A percentile compares a stretch with the other conserved stretches of the same genome.
Evolutionary conservation across 2,113 vertebrate species (phyloP).

Genomic region (Nerophis ophidion): DNA sequence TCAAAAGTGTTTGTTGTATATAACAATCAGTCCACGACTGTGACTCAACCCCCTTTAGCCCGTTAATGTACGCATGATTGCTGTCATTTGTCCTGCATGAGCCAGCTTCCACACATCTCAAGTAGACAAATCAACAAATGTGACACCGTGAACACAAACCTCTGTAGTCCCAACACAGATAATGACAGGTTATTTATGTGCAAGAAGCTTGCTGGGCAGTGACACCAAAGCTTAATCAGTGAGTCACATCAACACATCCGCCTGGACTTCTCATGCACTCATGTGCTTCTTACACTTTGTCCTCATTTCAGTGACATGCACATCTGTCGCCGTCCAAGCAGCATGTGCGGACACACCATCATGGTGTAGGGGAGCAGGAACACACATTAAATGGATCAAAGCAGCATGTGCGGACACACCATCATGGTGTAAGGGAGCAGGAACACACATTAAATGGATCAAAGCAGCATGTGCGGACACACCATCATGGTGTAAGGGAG

Average conservation of each 20-base stretch:
- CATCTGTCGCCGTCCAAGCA: too few relatives aligned
- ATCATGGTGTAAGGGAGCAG: too few relatives aligned
- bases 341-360: too few relatives aligned
- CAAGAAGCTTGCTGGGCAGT: background rate
- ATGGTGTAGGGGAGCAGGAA: too few relatives aligned
- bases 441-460: too few relatives aligned
- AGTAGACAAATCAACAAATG: background rate
- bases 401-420: too few relatives aligned
- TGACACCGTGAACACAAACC: background rate
- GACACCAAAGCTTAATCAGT: background rate
- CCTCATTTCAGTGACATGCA: constrained; percentile 28
- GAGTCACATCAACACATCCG: constrained; percentile 3
- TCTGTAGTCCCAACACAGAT: background rate
- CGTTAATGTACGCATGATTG: background rate
- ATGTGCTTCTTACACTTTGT: background rate
- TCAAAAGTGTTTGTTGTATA: background rate
- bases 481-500: too few relatives aligned
- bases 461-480: too few relatives aligned
- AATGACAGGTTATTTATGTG: background rate
- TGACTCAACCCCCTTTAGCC: background rate
- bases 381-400: too few relatives aligned
- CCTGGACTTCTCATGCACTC: background rate
- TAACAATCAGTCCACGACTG: background rate
- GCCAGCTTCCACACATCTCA: background rate
- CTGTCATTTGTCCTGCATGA: background rate